These are phyloP conservation scores for Lasioglossum pauxillum DNA, from an alignment of 2,888 invertebrate species.

Conservation along the genomic window DNA sequence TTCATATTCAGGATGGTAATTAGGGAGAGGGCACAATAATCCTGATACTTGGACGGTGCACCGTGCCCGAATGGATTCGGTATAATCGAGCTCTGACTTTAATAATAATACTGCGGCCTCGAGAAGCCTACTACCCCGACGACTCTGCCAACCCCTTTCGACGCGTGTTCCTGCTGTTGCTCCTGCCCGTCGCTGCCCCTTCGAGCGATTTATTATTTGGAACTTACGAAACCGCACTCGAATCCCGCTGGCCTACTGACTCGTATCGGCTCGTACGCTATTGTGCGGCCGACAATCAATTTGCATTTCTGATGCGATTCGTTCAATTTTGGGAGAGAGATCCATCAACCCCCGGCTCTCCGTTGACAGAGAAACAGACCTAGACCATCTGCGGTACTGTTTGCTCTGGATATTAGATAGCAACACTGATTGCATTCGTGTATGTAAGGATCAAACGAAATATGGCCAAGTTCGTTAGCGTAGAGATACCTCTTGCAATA, in stretches of 20 bases:
- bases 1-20: conserved; percentile 83
- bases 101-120: conserved; percentile 67
- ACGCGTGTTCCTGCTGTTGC: conserved; percentile 31
- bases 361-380: neutral
- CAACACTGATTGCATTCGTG: neutral
- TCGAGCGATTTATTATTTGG: conserved; percentile 65
- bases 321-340: neutral
- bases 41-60: conserved; percentile 72
- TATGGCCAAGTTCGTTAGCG: too few species aligned
- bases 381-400: conserved; percentile 1
- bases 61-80: conserved; percentile 61
- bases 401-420: conserved; percentile 4
- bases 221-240: conserved; percentile 68
- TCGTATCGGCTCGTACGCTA: conserved; percentile 35
- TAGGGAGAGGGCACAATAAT: conserved; percentile 81
- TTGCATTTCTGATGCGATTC: conserved; percentile 35
- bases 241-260: conserved; percentile 20
- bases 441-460: neutral
- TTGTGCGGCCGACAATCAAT: conserved; percentile 29
- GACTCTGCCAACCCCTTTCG: conserved; percentile 27
- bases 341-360: neutral
- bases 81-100: conserved; percentile 67
- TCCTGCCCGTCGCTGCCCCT: conserved; percentile 24
- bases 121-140: neutral
- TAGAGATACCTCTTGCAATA: too few species aligned